Evolutionary conservation across 1,140 invertebrate genomes (phyloP).

Genomic region (Matsumurasca onukii): DNA sequence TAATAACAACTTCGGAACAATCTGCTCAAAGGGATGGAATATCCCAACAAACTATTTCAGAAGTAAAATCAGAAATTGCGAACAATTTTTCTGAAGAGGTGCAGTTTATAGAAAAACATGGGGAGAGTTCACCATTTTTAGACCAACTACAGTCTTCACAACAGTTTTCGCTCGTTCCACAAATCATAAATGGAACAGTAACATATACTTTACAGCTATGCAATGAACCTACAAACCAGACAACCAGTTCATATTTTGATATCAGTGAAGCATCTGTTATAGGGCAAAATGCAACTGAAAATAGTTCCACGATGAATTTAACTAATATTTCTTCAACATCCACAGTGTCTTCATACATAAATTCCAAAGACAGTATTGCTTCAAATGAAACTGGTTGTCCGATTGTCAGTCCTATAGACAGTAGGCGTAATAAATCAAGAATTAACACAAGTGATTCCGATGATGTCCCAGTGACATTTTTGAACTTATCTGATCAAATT

Average conservation of each 20-base stretch:
- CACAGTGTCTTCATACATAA: neutral
- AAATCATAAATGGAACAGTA: neutral
- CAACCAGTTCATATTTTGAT: neutral
- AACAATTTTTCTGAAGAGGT: too few relatives aligned
- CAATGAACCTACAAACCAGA: neutral
- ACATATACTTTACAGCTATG: neutral
- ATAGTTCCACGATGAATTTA: neutral
- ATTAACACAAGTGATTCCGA: neutral
- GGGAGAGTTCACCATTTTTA: too few relatives aligned
- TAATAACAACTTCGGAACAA: too few relatives aligned
- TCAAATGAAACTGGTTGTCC: neutral
- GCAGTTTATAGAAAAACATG: too few relatives aligned
- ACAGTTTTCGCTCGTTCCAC: neutral
- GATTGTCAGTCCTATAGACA: too few relatives aligned
- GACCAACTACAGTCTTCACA: too few relatives aligned
- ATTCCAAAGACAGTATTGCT: neutral
- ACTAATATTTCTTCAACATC: neutral
- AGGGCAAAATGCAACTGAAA: neutral
- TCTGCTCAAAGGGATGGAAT: too few relatives aligned
- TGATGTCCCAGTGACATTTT: neutral
- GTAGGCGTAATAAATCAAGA: too few relatives aligned
- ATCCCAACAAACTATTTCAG: too few relatives aligned
- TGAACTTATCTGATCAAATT: neutral
- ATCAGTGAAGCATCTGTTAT: neutral
- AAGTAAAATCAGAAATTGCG: too few relatives aligned